phyloP scores from a whole-genome alignment of 2,888 invertebrate genomes.

The Beris morrisii region DNA sequence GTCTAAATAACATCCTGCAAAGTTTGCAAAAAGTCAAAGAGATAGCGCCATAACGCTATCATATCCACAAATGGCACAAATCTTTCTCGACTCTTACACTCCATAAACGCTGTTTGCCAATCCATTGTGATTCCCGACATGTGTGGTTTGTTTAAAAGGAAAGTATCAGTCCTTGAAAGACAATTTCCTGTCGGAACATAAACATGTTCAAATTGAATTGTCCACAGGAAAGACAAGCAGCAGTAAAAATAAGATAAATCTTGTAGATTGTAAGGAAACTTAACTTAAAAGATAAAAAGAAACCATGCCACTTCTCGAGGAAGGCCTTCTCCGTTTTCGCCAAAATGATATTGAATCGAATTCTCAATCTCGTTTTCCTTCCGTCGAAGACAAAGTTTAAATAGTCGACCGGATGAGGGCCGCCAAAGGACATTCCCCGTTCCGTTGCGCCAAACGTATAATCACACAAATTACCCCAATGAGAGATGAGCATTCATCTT shows the following conservation, averaged over 20 bases:
- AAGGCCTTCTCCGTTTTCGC: conserved; percentile 6
- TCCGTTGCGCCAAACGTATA: conserved; percentile 16
- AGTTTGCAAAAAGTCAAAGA: too few species aligned
- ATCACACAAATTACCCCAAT: conserved; percentile 40
- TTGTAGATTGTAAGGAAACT: not conserved
- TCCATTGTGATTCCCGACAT: not conserved
- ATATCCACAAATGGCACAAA: conserved; percentile 13
- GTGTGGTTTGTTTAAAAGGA: conserved; percentile 7
- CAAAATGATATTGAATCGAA: conserved; percentile 6
- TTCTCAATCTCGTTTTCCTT: conserved; percentile 7
- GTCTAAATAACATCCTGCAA: too few species aligned
- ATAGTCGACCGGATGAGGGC: conserved; percentile 19
- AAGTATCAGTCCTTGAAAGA: conserved; percentile 32
- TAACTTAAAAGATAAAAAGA: not conserved
- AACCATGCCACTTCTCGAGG: conserved; percentile 13
- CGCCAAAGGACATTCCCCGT: not conserved
- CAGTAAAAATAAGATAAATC: conserved; percentile 22
- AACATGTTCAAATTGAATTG: conserved; percentile 38
- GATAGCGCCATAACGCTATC: not conserved
- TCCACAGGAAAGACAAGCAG: conserved; percentile 31
- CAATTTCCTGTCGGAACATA: conserved; percentile 37
- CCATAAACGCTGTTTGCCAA: conserved; percentile 28
- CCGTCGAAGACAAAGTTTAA: conserved; percentile 34
- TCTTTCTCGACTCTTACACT: not conserved
- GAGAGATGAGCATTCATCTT: conserved; percentile 40